Evolutionary conservation across 2,888 invertebrate genomes (phyloP), one percentile per base, ranked within the genome.

Genomic region (Papilio demoleus): DNA sequence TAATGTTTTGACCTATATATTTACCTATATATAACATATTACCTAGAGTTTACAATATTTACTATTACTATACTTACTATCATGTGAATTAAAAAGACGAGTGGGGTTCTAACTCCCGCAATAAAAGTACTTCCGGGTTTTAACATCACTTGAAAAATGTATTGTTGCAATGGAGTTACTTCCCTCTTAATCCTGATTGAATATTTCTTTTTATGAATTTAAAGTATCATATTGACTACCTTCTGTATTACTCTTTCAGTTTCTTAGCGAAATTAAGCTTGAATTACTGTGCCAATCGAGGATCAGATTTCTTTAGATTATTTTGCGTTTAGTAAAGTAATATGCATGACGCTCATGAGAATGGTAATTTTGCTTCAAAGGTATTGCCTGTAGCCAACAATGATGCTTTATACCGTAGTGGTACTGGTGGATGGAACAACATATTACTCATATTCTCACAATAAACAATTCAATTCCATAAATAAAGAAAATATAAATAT

Each of bases 401-500:
- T n/a, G 40, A n/a, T 17, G 47, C 47, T 47, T 47, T 47, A 12
- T 47, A 22, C 31, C 31, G 31, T n/a, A n/a, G n/a, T 31, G 31
- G 31, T 12, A 6, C 2, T 22, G 47, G 47, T 22, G 22, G 47
- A 50, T 27, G 50, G 22, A 12, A 3, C 6, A 17, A 45, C 12
- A 12, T 47, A 24, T 27, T 50, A 27, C 6, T 50, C 27, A 27
- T 5, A 14, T 14, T 50, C 1, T 14, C 53, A 50, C 50, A 50
- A 50, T 50, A 50, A 50, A 50, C 50, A n/a, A 50, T 50, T 50
- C 24, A 53, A 53, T 53, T 53, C 53, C n/a, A 53, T 53, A 31
- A 53, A 53, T 53, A 31, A 17, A 56, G n/a, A 31, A 31, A 50
- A 50, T 24, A 17, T 14, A 56, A 27, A 17, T 56, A 31, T 31